Evolutionary conservation across 2,113 vertebrate species (phyloP).

Genomic region (Cyanocitta stelleri): DNA sequence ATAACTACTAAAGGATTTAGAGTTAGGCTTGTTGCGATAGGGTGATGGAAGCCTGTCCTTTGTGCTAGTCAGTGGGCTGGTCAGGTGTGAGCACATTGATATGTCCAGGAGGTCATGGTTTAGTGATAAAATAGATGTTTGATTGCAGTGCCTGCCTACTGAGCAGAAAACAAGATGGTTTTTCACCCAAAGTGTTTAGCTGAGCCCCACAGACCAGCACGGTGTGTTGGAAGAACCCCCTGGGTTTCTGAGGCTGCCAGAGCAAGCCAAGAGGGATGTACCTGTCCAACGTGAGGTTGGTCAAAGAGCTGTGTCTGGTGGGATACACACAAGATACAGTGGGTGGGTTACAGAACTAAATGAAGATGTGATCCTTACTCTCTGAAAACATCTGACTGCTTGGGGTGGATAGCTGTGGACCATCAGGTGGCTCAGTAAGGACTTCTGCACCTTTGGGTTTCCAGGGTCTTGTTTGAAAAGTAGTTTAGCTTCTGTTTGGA

Average conservation of each 20-base stretch:
- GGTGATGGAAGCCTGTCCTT: background rate
- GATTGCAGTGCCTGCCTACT: background rate
- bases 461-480: background rate
- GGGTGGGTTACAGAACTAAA: background rate
- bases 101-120: accelerated
- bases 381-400: accelerated
- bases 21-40: accelerated
- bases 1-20: background rate
- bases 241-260: background rate
- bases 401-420: background rate
- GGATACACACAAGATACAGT: accelerated
- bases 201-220: background rate
- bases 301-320: background rate
- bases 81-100: background rate
- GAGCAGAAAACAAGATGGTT: background rate
- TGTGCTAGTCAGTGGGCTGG: background rate
- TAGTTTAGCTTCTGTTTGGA: background rate
- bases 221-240: background rate
- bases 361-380: background rate
- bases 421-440: background rate
- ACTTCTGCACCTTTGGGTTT: background rate
- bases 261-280: too few relatives aligned
- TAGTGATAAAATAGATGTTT: background rate
- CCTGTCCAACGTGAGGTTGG: accelerated
- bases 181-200: background rate